phyloP scores from a whole-genome alignment of 2,797 vertebrate species.

The Acrossocheilus wenchowensis region DNA sequence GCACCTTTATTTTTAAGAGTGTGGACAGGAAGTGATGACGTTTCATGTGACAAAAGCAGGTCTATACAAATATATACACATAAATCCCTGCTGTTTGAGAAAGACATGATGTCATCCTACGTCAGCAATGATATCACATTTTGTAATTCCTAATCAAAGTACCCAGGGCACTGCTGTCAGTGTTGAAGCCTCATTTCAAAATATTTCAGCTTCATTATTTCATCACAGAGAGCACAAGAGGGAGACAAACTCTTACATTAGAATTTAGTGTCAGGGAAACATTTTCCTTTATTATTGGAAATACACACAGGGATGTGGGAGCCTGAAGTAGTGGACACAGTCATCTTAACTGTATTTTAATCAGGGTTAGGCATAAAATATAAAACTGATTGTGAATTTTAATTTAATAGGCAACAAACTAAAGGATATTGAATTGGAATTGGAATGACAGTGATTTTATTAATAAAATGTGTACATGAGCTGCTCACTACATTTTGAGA shows the following conservation, averaged over 20 bases:
- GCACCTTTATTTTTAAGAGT: too few relatives aligned
- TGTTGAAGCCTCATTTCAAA: background rate
- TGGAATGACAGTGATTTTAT: background rate
- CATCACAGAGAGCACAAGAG: slow-evolving; percentile 51
- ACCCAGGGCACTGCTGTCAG: background rate
- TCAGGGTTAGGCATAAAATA: background rate
- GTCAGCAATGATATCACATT: background rate
- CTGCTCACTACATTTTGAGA: background rate
- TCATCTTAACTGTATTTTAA: background rate
- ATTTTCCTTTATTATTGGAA: background rate
- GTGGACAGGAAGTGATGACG: background rate
- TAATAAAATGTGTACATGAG: background rate
- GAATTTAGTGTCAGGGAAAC: background rate
- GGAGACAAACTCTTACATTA: slow-evolving; percentile 56
- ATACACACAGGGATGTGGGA: background rate
- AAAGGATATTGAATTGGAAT: background rate
- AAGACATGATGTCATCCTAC: background rate
- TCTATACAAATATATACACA: slow-evolving; percentile 33
- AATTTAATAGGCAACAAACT: background rate
- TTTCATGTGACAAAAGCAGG: slow-evolving; percentile 25
- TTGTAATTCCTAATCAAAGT: background rate
- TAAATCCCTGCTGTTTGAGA: background rate
- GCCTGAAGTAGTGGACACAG: background rate
- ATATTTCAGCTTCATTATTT: background rate
- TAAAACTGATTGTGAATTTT: background rate